Conservation (phyloP, 2,113 vertebrate species). For the Orcinus orca region DNA sequence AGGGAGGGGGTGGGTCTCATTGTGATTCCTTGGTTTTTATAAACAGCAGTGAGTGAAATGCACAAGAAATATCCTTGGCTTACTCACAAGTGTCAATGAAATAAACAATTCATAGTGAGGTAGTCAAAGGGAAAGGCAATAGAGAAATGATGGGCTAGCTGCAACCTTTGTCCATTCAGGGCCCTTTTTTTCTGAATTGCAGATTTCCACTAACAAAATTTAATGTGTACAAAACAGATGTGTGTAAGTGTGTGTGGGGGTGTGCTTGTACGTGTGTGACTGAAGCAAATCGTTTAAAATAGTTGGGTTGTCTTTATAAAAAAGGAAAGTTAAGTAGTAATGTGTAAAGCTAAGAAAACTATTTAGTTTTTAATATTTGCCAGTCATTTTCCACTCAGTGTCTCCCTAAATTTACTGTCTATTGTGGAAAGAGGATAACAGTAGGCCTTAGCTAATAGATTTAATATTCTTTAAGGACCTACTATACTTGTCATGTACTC, state of each 20-base stretch:
- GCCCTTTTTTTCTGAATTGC: background rate
- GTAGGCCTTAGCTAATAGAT: background rate
- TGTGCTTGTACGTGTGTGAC: background rate
- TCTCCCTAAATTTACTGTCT: background rate
- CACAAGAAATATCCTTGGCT: slow-evolving; percentile 36
- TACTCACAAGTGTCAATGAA: background rate
- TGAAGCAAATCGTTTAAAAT: background rate
- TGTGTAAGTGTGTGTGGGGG: background rate
- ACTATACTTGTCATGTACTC: background rate
- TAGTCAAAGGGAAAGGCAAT: background rate
- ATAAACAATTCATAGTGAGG: background rate
- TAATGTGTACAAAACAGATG: background rate
- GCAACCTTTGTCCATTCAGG: background rate
- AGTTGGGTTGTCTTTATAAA: background rate
- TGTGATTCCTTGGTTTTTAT: background rate
- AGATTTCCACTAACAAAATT: background rate
- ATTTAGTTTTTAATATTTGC: background rate
- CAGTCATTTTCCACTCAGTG: background rate
- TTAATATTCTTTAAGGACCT: slow-evolving; percentile 8
- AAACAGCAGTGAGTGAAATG: background rate
- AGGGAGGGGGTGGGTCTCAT: background rate
- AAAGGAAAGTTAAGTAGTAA: background rate
- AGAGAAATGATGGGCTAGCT: background rate
- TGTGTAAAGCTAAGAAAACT: background rate
- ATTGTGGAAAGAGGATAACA: background rate